phyloP scores from a whole-genome alignment of 2,888 invertebrate species.

The Bursaphelenchus okinawaensis region DNA sequence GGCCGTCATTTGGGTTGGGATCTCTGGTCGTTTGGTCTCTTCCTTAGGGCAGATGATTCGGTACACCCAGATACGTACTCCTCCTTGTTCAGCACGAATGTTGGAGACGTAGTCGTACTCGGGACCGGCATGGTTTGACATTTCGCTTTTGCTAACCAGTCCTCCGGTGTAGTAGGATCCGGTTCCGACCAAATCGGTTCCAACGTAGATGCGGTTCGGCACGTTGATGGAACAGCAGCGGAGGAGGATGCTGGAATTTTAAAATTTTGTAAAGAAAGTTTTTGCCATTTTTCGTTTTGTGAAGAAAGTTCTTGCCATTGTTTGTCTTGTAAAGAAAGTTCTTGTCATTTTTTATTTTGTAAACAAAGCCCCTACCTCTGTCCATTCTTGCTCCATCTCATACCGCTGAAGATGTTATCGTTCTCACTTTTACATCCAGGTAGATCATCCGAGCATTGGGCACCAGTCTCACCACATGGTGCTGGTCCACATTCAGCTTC shows the following conservation, averaged over 20 bases:
- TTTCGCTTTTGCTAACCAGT: constrained; percentile 43
- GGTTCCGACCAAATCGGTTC: constrained; percentile 49
- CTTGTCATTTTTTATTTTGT: too few relatives aligned
- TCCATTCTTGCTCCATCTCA: constrained; percentile 54
- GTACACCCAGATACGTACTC: constrained; percentile 53
- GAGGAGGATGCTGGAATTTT: constrained; percentile 37
- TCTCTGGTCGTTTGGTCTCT: constrained; percentile 6
- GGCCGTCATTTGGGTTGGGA: background rate
- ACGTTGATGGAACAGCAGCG: constrained; percentile 46
- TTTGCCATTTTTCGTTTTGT: too few relatives aligned
- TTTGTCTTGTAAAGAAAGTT: too few relatives aligned
- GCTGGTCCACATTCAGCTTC: constrained; percentile 57
- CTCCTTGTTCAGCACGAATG: constrained; percentile 53
- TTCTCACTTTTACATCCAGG: constrained; percentile 25
- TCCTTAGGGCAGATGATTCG: constrained; percentile 27
- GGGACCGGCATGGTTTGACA: constrained; percentile 40
- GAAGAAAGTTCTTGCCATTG: too few relatives aligned
- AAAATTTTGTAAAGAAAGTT: constrained; percentile 3
- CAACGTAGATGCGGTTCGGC: constrained; percentile 51
- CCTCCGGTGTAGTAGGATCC: constrained; percentile 54
- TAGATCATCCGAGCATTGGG: constrained; percentile 26
- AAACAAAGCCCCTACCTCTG: constrained; percentile 45
- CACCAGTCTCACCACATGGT: constrained; percentile 48
- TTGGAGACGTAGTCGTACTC: constrained; percentile 55
- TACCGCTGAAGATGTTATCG: constrained; percentile 48